Evolutionary conservation across 92 coral and sea anemone genomes (phyloP), one percentile per base, ranked within the genome.

Genomic region (Umimayanthus kanabou): DNA sequence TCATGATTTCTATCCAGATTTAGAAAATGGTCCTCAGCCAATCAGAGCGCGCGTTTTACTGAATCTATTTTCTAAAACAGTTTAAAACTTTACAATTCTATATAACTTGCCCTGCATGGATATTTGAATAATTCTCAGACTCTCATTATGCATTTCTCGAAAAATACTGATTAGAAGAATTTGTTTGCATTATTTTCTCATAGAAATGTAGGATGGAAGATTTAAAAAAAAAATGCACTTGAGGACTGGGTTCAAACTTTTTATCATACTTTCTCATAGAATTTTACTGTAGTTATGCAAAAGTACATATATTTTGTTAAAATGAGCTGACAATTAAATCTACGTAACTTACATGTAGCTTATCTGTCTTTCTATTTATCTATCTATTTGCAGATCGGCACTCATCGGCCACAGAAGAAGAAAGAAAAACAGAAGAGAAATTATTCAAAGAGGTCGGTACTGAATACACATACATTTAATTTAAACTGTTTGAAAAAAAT

Each of bases 391-490:
- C 80, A 97, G 99, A 97, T 92, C 97, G 99, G 42, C 99, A 97
- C 85, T 84, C 99, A 9, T 93, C 96, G 22, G 93, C 97, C 7
- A 89, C 95, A 55, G 98, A 95, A 25, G 98, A 97, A 90, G 88
- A 39, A 9, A 93, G 92, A 77, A 95, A 95, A 71, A 87, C 83
- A 0, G 99, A 95, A 80, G 99, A 97, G 71, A 84, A 88, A 72
- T 91, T 93, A 72, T 97, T 97, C 69, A 97, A 97, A 94, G 99
- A 97, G 97, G 99, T 96, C 15, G 23, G 91, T 53, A 58, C 26
- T 53, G 45, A 39, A 39, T 22, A 23, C 15, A 39, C 14, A 18
- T 13, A 26, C 69, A 61, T 3, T 61, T 18, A 20, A 30, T 8
- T 8, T n/a, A 18, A 39, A 14, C 39, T 28, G 40, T 37, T 73